Evolutionary conservation across 1,140 invertebrate genomes (phyloP), one percentile per base, ranked within the genome.

Genomic region (Yoshiicerus persimilis): DNA sequence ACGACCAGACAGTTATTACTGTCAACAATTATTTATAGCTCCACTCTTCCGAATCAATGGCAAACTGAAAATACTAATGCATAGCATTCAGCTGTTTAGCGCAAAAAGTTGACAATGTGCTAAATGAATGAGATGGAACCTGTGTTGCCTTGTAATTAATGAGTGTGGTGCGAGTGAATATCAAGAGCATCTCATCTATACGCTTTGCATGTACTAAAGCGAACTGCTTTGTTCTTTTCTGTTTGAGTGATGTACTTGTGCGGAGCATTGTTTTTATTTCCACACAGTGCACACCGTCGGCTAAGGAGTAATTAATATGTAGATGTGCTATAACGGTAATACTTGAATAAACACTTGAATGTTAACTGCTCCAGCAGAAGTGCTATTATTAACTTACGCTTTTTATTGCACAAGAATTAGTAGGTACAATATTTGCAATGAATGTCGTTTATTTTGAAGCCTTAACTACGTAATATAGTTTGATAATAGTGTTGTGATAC

Each of bases 61-160:
- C 6, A 27, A 25, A n/a, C 25, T 30, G 64, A n/a, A 56, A 3
- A 56, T n/a, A 6, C 47, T 56, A 2, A 56, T 5, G 64, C 9
- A 70, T 56, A n/a, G 8, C 47, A n/a, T 16, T 56, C 47, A 56
- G n/a, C 20, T 20, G 16, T 23, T 9, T 23, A 13, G 34, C 23
- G 34, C 66, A 80, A 80, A 80, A 80, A 30, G 34, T 80, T 80
- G 75, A 80, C 75, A 80, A 38, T 80, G 75, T 80, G 75, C 32
- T 80, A 80, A 80, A 80, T 80, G 75, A 80, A 80, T 80, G 75
- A 80, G 75, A 80, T 80, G 36, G 23, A n/a, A 36, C 27, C 20
- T 80, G 34, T n/a, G 34, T 8, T 80, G 34, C 13, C 6, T n/a
- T n/a, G 20, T 3, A 36, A 80, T 34, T 80, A 56, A n/a, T n/a